These are phyloP conservation scores for Notolepis coatsorum DNA, from an alignment of 2,797 vertebrate species.

Conservation along the genomic window DNA sequence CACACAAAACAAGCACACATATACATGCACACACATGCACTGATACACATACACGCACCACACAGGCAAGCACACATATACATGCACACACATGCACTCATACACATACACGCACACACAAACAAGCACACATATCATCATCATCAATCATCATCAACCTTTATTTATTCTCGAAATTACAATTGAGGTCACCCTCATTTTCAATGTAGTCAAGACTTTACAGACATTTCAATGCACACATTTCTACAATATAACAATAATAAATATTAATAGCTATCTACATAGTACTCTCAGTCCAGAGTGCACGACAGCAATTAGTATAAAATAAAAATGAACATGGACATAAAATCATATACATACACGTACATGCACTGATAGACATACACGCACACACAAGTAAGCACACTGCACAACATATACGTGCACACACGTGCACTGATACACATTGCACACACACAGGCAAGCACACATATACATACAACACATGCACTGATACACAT, in stretches of 20 bases:
- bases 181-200: too few species aligned
- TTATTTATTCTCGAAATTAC: too few species aligned
- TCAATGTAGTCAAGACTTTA: too few species aligned
- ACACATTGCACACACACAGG: slow-evolving; percentile 24
- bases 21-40: slow-evolving; percentile 32
- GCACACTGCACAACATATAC: slow-evolving; percentile 5
- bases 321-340: too few species aligned
- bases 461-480: slow-evolving; percentile 5
- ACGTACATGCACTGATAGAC: slow-evolving; percentile 14
- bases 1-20: too few species aligned
- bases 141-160: too few species aligned
- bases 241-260: too few species aligned
- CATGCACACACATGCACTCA: neutral
- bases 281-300: too few species aligned
- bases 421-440: slow-evolving; percentile 5
- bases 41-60: slow-evolving; percentile 15
- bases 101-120: slow-evolving; percentile 18
- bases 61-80: slow-evolving; percentile 13
- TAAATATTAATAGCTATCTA: too few species aligned
- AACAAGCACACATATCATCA: slow-evolving; percentile 16
- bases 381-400: slow-evolving; percentile 18
- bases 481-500: slow-evolving; percentile 18
- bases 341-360: slow-evolving; percentile 2
- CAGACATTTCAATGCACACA: too few species aligned
- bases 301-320: too few species aligned